Evolutionary conservation across 53 echinoderm and acorn worm species (phyloP).

Genomic region (Mesocentrotus franciscanus): DNA sequence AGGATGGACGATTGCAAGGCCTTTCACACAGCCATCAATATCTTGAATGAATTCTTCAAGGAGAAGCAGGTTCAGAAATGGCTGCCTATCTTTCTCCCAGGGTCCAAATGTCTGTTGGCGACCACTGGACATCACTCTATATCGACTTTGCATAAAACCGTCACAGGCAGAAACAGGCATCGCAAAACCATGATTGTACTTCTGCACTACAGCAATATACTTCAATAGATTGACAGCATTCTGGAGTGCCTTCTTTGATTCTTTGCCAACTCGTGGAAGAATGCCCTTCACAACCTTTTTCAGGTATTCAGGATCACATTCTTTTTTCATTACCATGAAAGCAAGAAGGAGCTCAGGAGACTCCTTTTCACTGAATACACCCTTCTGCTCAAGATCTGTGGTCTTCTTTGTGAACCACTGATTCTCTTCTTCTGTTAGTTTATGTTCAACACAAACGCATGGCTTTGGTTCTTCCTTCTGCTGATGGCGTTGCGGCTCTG

Average conservation of each 20-base stretch:
- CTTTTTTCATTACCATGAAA: constrained; percentile 81
- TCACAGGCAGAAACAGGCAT: constrained; percentile 89
- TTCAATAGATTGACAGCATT: constrained; percentile 70
- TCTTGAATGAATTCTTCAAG: constrained; percentile 46
- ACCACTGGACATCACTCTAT: not conserved
- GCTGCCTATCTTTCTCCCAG: constrained; percentile 71
- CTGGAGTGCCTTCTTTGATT: constrained; percentile 1
- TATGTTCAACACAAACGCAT: constrained; percentile 61
- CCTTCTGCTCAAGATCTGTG: constrained; percentile 64
- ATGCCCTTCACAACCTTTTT: constrained; percentile 61
- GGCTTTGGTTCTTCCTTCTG: constrained; percentile 10
- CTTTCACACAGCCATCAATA: constrained; percentile 62
- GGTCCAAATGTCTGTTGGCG: not conserved
- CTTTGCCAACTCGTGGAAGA: not conserved
- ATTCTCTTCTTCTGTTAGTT: constrained; percentile 46
- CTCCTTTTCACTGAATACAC: constrained; percentile 45
- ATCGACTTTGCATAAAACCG: constrained; percentile 67
- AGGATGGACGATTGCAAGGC: constrained; percentile 73
- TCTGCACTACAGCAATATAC: constrained; percentile 76
- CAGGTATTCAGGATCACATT: constrained; percentile 67
- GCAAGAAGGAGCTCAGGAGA: constrained; percentile 68
- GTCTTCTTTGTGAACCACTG: constrained; percentile 70
- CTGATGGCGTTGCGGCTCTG: not conserved
- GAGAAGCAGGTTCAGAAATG: constrained; percentile 60
- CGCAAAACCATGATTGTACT: constrained; percentile 67